Evolutionary conservation across 2,888 invertebrate species (phyloP), one percentile per base, ranked within the genome.

Genomic region (Drosophila kanekoi): DNA sequence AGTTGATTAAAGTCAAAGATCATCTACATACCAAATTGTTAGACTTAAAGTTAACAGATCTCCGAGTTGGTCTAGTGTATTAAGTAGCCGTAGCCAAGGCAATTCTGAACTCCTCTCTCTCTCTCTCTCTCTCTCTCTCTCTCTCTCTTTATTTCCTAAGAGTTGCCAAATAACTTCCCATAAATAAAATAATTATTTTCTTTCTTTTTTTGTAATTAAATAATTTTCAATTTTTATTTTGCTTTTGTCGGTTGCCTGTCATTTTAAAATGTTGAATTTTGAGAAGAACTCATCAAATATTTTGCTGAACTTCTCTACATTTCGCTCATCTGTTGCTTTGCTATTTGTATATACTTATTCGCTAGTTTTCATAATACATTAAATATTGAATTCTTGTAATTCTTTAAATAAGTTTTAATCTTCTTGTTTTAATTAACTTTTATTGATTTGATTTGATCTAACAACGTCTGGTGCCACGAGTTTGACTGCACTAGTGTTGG

Each of bases 261-360:
- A 14, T 51, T 66, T 72, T 81, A 81, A 78, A 81, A 76, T 66
- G 43, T 56, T 69, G 62, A 51, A 43, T 65, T 70, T 63, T 65
- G 60, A 82, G 80, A 82, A 78, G 62, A 72, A 70, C 54, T 57
- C 73, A 53, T 80, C 78, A 66, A 80, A 68, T 64, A 44, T 72
- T 66, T n/a, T 11, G 13, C 28, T 45, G 3, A 6, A 13, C 47
- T 56, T 64, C 41, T 56, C 60, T 52, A 54, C 63, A 49, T 38
- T 76, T 76, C 57, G 54, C 60, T 56, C 48, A 49, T 28, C 45
- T 51, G 41, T 77, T 47, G 62, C 45, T 43, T 80, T 76, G 62
- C 67, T 71, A 65, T 59, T 59, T 44, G 58, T 48, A 28, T 28
- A 64, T 72, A 72, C 77, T 78, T 82, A 79, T 69, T 18, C 40